Evolutionary conservation across 2,888 invertebrate species (phyloP).

Genomic region (Ophion ventricosus): DNA sequence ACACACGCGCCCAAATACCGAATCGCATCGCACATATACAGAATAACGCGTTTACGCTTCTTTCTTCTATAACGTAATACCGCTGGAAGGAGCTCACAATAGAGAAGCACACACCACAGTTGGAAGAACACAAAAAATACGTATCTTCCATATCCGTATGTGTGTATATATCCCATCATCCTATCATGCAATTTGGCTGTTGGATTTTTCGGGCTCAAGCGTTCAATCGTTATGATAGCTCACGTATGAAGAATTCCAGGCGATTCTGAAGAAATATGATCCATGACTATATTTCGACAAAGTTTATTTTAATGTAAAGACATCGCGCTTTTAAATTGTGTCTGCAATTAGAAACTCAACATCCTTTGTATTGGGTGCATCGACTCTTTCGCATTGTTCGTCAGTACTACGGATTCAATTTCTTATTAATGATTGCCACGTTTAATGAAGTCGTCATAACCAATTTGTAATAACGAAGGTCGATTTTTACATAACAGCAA

Average conservation of each 20-base stretch:
- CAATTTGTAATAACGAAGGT: not conserved
- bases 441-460: not conserved
- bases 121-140: slow-evolving; percentile 24
- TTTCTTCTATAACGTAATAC: slow-evolving; percentile 34
- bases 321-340: no score
- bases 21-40: not conserved
- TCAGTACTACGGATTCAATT: no score
- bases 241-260: not conserved
- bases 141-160: not conserved
- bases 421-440: not conserved
- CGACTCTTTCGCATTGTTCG: no score
- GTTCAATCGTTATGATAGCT: slow-evolving; percentile 71
- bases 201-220: slow-evolving; percentile 67
- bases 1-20: not conserved
- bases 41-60: slow-evolving; percentile 6
- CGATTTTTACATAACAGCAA: not conserved
- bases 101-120: slow-evolving; percentile 16
- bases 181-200: slow-evolving; percentile 41
- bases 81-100: slow-evolving; percentile 38
- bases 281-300: not conserved
- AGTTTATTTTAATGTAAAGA: not conserved
- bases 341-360: not conserved
- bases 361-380: not conserved
- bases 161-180: slow-evolving; percentile 21
- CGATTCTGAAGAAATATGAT: not conserved